These are phyloP conservation scores for Tanypteryx hageni DNA, from an alignment of 2,888 invertebrate genomes.

Conservation along the genomic window DNA sequence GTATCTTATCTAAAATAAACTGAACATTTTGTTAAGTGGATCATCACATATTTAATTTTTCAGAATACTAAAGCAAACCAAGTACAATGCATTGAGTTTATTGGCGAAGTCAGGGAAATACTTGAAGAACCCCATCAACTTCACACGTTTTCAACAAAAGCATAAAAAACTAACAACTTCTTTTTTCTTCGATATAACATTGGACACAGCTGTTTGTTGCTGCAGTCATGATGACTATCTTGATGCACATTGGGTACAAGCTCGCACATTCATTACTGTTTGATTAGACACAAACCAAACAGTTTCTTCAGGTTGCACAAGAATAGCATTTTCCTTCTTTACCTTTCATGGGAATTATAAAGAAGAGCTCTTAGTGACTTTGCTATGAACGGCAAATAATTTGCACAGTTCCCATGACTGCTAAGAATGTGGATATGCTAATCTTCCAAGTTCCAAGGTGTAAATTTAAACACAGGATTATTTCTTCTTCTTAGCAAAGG, in stretches of 20 bases:
- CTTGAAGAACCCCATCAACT: neutral
- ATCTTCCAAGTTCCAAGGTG: conserved; percentile 28
- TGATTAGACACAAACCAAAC: neutral
- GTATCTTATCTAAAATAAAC: too few species aligned
- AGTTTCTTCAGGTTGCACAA: neutral
- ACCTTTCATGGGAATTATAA: neutral
- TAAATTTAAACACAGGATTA: conserved; percentile 1
- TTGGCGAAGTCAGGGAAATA: too few species aligned
- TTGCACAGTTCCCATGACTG: neutral
- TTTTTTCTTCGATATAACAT: neutral
- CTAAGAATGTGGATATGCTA: neutral
- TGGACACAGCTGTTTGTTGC: neutral
- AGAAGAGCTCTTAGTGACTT: neutral
- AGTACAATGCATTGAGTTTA: too few species aligned
- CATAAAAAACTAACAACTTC: neutral
- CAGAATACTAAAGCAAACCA: too few species aligned
- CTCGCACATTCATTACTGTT: neutral
- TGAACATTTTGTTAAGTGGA: too few species aligned
- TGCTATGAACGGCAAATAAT: neutral
- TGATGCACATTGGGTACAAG: neutral
- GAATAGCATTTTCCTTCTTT: neutral
- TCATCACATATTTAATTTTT: too few species aligned
- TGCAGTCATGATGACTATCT: neutral
- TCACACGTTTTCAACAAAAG: neutral
- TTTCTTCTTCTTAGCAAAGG: conserved; percentile 18